Base-by-base conservation (phyloP, 2,888 invertebrate species). In the Myathropa florea region DNA sequence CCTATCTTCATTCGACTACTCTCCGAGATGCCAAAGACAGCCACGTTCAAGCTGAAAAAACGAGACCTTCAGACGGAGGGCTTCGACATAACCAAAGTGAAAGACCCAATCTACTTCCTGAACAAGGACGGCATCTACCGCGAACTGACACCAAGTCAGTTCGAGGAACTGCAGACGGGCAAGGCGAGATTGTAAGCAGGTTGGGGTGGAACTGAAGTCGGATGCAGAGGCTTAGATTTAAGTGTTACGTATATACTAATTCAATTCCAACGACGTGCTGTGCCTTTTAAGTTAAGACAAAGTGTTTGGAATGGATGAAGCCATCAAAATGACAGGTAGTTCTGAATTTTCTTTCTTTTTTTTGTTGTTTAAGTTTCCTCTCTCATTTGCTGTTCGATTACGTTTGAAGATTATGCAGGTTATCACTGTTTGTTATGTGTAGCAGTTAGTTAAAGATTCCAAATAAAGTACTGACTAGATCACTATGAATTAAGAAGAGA, bases 41-140 rank as follows among this genome's bases (percentile, higher is more conserved):
- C 96, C 93, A 99, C 99, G 0, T 99, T 97, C 92, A 99, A 99
- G 93, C 92, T 99, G 89, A 97, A 97, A 93, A 99, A 99, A 92
- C 94, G 95, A 3, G 96, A 97, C 89, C 94, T 98, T 85, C 96
- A 97, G 91, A 94, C 95, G 88, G 97, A 98, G 89, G 98, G 97
- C 2, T 98, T 96, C 92, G 95, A 98, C 91, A 94, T 96, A 2
- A 93, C 94, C 71, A 94, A 94, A 90, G 94, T 96, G 80, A 94
- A 94, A 88, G 97, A 97, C 91, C 94, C 95, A 55, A 91, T 98
- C 55, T 98, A 95, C 93, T 96, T 96, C 92, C 93, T 95, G 78
- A 93, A 94, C 86, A 93, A 92, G 70, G 92, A 93, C 63, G 94
- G 94, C 4, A 92, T 93, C 53, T 95, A 94, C 89, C 91, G 94